Evolutionary conservation across 2,888 invertebrate genomes (phyloP).

Genomic region (Meteorus cinctellus): DNA sequence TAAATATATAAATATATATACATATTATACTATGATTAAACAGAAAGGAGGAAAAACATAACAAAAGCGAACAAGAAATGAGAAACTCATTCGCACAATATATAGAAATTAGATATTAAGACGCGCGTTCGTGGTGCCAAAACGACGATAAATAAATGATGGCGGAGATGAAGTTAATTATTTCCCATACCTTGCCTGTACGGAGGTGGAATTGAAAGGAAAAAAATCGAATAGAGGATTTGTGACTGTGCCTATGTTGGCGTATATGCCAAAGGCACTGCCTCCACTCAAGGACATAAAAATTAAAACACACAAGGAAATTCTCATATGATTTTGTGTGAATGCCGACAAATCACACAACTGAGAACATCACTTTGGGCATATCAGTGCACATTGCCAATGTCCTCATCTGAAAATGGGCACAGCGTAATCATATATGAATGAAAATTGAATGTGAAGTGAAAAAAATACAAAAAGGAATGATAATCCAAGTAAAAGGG

Average conservation of each 20-base stretch:
- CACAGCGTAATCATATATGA: slow-evolving; percentile 25
- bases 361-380: not conserved
- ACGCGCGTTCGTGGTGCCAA: slow-evolving; percentile 68
- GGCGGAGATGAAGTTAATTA: slow-evolving; percentile 1
- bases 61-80: slow-evolving; percentile 39
- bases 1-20: slow-evolving; percentile 62
- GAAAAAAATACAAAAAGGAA: slow-evolving; percentile 20
- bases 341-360: not conserved
- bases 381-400: not conserved
- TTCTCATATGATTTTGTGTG: not conserved
- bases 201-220: slow-evolving; percentile 46
- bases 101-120: slow-evolving; percentile 37
- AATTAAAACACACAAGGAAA: not conserved
- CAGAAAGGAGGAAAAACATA: slow-evolving; percentile 50
- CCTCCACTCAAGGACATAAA: not conserved
- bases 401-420: not conserved
- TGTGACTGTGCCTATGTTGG: slow-evolving; percentile 71
- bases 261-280: slow-evolving; percentile 50
- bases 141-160: slow-evolving; percentile 54
- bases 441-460: slow-evolving; percentile 41
- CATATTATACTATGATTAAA: slow-evolving; percentile 59
- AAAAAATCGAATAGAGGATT: slow-evolving; percentile 42
- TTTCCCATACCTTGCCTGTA: not conserved
- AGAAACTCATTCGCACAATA: not conserved
- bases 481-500: not conserved